Conservation (phyloP, 1,140 invertebrate genomes). For the Penaeus indicus region DNA sequence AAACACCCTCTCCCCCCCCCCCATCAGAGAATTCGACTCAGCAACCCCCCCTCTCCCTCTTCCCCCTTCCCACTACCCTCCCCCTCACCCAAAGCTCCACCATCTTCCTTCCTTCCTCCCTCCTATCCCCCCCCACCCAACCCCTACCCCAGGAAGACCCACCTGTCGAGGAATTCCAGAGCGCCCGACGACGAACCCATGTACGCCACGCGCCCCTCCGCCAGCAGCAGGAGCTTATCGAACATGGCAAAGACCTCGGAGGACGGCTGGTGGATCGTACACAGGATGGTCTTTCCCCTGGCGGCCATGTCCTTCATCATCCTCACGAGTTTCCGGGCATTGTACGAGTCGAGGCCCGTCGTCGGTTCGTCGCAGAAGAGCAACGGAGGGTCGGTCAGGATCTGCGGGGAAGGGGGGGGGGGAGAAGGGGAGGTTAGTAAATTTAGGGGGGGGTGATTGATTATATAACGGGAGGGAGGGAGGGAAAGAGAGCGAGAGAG, state of each 20-base stretch:
- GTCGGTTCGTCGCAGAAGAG: conserved; percentile 77
- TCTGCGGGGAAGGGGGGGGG: conserved; percentile 67
- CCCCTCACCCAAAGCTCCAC: no score
- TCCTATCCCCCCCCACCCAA: no score
- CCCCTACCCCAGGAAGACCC: not conserved
- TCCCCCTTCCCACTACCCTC: no score
- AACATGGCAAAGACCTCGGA: conserved; percentile 87
- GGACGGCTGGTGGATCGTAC: conserved; percentile 89
- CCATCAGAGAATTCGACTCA: no score
- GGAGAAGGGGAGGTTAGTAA: not conserved
- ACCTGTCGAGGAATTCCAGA: conserved; percentile 71
- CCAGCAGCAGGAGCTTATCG: conserved; percentile 82
- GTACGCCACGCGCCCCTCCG: conserved; percentile 84
- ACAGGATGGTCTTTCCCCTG: conserved; percentile 83
- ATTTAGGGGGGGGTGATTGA: not conserved
- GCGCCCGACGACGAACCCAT: conserved; percentile 75
- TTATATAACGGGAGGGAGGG: no score
- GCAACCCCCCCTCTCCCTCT: no score
- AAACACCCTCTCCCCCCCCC: no score
- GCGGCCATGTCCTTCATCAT: conserved; percentile 77
- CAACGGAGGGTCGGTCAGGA: conserved; percentile 75
- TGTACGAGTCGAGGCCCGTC: conserved; percentile 75
- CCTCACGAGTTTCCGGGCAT: conserved; percentile 74
- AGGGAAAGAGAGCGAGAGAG: no score
- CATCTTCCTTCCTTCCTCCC: not conserved